A percentile compares a stretch with the other conserved stretches of the same genome.
Conservation (phyloP, 2,113 vertebrate genomes). For the Pygathrix nemaeus region DNA sequence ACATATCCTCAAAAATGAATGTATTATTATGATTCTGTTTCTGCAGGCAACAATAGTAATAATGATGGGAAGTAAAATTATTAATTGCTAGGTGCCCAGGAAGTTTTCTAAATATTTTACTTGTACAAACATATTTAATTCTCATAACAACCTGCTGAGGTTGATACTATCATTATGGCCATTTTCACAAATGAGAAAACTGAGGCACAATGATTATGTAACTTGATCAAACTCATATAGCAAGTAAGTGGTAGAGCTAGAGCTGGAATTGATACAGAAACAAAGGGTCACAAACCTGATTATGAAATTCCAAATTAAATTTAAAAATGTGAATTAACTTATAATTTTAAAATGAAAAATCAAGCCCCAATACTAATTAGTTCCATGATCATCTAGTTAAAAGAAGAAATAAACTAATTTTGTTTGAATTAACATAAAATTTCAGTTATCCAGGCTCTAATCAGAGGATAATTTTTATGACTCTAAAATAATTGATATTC, state of each 20-base stretch:
- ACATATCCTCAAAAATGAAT: background rate
- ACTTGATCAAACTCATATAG: background rate
- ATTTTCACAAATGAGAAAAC: background rate
- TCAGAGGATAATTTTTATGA: background rate
- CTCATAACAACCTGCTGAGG: background rate
- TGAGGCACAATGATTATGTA: background rate
- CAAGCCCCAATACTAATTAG: background rate
- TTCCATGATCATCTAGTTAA: background rate
- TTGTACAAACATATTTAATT: background rate
- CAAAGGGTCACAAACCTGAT: background rate
- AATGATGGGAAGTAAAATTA: background rate
- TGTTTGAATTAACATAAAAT: slow-evolving; percentile 12
- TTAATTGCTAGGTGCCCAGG: background rate
- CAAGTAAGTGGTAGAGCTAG: background rate
- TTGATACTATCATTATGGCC: background rate
- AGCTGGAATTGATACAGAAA: background rate
- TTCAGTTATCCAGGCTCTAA: background rate
- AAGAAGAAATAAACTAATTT: slow-evolving; percentile 7
- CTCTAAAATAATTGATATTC: background rate
- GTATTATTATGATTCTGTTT: background rate
- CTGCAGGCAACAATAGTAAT: background rate
- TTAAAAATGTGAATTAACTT: background rate
- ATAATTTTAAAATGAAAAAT: slow-evolving; percentile 10
- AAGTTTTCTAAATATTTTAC: background rate
- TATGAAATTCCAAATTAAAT: slow-evolving; percentile 27